Percentiles rank a stretch among this genome's conserved stretches.
Evolutionary conservation across 2,113 vertebrate species (phyloP).

Genomic region (Myotis davidii): DNA sequence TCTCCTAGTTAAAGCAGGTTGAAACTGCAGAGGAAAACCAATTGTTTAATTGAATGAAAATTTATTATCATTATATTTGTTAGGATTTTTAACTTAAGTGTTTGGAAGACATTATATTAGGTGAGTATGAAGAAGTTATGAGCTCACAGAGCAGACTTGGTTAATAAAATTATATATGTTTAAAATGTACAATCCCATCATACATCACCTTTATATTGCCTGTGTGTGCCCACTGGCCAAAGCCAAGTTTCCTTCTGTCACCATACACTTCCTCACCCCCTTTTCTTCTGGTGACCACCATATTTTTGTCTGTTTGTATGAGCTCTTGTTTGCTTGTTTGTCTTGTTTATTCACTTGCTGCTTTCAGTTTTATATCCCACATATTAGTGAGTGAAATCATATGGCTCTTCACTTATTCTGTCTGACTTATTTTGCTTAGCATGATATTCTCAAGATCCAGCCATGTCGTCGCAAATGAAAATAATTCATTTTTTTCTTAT

Average conservation of each 20-base stretch:
- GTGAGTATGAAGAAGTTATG: not conserved
- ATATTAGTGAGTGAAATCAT: not conserved
- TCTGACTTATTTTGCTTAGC: not conserved
- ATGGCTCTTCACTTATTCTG: not conserved
- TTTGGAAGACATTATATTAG: not conserved
- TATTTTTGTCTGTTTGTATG: too few relatives aligned
- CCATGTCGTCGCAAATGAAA: too few relatives aligned
- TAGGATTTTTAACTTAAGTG: not conserved
- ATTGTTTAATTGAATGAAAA: not conserved
- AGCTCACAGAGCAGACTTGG: not conserved
- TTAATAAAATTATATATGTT: too few relatives aligned
- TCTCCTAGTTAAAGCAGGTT: not conserved
- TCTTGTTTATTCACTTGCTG: not conserved
- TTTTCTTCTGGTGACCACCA: too few relatives aligned
- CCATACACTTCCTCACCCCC: too few relatives aligned
- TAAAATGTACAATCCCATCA: too few relatives aligned
- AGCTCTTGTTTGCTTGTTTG: too few relatives aligned
- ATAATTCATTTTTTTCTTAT: not conserved
- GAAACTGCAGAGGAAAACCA: not conserved
- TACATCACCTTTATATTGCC: too few relatives aligned
- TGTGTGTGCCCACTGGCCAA: too few relatives aligned
- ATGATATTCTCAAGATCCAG: too few relatives aligned
- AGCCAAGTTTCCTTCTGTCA: too few relatives aligned
- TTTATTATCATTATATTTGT: not conserved
- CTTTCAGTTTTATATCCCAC: not conserved